Conservation (phyloP, 2,888 invertebrate genomes). For the Drosophila testacea region DNA sequence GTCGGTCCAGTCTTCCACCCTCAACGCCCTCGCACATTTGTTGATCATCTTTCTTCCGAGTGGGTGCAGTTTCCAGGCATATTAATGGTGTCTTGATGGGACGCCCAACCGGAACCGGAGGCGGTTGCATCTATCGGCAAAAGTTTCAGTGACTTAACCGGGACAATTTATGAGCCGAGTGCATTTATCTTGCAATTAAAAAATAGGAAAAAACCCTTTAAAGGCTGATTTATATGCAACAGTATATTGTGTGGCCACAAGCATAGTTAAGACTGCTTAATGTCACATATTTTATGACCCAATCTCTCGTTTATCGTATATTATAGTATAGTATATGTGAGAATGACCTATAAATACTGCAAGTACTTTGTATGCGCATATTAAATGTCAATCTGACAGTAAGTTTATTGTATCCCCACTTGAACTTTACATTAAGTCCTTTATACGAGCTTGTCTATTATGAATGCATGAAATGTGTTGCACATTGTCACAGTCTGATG, state of each 20-base stretch:
- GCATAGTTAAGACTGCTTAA: constrained; percentile 26
- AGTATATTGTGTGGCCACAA: constrained; percentile 6
- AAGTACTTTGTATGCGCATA: constrained; percentile 11
- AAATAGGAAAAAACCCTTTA: constrained; percentile 55
- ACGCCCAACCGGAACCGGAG: neutral
- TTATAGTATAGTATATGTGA: neutral
- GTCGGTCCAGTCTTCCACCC: constrained; percentile 19
- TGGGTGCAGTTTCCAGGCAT: constrained; percentile 34
- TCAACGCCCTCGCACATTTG: constrained; percentile 28
- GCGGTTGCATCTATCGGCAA: constrained; percentile 41
- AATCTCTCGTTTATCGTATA: neutral
- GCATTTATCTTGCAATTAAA: constrained; percentile 74
- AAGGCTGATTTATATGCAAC: constrained; percentile 65
- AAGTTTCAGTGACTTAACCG: constrained; percentile 43
- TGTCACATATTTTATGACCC: constrained; percentile 45
- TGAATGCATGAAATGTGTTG: constrained; percentile 2
- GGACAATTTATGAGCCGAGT: constrained; percentile 60
- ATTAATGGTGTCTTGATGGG: constrained; percentile 56
- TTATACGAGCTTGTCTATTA: constrained; percentile 1
- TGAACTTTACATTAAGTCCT: constrained; percentile 5
- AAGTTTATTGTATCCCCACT: constrained; percentile 19
- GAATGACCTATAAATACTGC: constrained; percentile 9
- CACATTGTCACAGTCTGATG: neutral
- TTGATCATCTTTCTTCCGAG: constrained; percentile 50
- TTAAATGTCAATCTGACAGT: constrained; percentile 36